Evolutionary conservation across 2,797 vertebrate species (phyloP).

Genomic region (Oryzias dopingdopingensis): DNA sequence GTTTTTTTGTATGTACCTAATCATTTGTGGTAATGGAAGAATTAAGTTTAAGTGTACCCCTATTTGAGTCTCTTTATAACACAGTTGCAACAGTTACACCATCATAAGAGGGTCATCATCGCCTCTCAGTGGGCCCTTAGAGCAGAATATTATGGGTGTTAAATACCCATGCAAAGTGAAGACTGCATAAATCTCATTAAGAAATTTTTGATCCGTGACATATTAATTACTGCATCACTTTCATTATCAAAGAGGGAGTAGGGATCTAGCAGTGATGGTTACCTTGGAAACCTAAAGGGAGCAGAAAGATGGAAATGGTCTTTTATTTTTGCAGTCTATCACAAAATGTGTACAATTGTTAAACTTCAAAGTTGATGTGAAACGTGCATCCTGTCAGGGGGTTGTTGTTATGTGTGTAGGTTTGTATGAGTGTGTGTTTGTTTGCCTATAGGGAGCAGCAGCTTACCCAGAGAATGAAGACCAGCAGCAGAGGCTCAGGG

Average conservation of each 20-base stretch:
- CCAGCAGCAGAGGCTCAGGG: conserved; percentile 94
- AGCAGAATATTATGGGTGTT: conserved; percentile 59
- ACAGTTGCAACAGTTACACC: conserved; percentile 16
- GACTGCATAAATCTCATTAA: conserved; percentile 50
- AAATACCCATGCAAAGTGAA: conserved; percentile 56
- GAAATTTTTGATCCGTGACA: conserved; percentile 69
- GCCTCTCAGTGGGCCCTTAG: conserved; percentile 57
- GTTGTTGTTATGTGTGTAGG: conserved; percentile 10
- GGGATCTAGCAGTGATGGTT: conserved; percentile 59
- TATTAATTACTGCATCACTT: conserved; percentile 69
- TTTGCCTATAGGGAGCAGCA: conserved; percentile 87
- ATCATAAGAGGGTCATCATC: conserved; percentile 41
- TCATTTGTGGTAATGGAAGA: conserved; percentile 11
- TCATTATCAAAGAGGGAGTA: conserved; percentile 64
- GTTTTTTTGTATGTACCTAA: background rate
- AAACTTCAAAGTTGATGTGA: conserved; percentile 16
- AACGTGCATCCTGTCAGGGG: conserved; percentile 1
- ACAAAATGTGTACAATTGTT: conserved; percentile 18
- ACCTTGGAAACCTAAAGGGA: conserved; percentile 73
- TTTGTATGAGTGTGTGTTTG: conserved; percentile 21
- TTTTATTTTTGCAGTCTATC: conserved; percentile 47
- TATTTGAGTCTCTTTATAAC: too few species aligned
- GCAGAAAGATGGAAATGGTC: conserved; percentile 48
- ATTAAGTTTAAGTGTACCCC: too few species aligned
- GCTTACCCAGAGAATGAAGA: conserved; percentile 98